Percentiles rank a stretch among this genome's conserved stretches.
Conservation (phyloP, 2,113 vertebrate species). For the Pseudopodoces humilis region DNA sequence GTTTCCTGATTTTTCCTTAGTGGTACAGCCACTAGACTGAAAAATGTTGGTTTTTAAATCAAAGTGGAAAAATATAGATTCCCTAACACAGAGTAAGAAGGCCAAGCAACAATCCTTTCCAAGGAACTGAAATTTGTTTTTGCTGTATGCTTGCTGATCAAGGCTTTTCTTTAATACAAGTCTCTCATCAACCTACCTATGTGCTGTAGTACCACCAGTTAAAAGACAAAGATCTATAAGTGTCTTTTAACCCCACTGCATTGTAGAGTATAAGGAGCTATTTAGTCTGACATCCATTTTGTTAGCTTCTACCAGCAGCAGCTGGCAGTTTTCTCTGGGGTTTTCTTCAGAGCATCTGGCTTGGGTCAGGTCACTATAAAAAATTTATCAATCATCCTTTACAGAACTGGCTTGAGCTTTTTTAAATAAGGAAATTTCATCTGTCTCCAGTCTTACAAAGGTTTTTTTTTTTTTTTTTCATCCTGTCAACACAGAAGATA, state of each 20-base stretch:
- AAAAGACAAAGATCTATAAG: background rate
- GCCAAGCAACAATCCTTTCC: background rate
- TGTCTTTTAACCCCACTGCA: background rate
- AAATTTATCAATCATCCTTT: slow-evolving; percentile 32
- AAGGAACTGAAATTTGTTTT: background rate
- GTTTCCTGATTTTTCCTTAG: slow-evolving; percentile 31
- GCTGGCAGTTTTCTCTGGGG: slow-evolving; percentile 40
- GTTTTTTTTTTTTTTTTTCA: background rate
- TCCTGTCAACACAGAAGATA: background rate
- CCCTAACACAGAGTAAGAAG: slow-evolving; percentile 1
- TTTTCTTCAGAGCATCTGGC: slow-evolving; percentile 42
- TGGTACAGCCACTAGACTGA: background rate
- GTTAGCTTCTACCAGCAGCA: slow-evolving; percentile 34
- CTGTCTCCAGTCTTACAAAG: background rate
- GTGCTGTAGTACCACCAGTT: background rate
- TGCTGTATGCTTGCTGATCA: background rate
- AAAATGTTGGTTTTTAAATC: slow-evolving; percentile 36
- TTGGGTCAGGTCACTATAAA: slow-evolving; percentile 49
- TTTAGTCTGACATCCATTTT: slow-evolving; percentile 34
- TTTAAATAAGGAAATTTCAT: slow-evolving; percentile 6
- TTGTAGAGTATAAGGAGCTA: background rate
- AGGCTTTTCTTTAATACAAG: background rate
- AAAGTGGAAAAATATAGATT: slow-evolving; percentile 13
- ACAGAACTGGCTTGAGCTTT: background rate
- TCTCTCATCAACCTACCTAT: background rate